Conservation (phyloP, 2,797 vertebrate species). For the Rhinatrema bivittatum region DNA sequence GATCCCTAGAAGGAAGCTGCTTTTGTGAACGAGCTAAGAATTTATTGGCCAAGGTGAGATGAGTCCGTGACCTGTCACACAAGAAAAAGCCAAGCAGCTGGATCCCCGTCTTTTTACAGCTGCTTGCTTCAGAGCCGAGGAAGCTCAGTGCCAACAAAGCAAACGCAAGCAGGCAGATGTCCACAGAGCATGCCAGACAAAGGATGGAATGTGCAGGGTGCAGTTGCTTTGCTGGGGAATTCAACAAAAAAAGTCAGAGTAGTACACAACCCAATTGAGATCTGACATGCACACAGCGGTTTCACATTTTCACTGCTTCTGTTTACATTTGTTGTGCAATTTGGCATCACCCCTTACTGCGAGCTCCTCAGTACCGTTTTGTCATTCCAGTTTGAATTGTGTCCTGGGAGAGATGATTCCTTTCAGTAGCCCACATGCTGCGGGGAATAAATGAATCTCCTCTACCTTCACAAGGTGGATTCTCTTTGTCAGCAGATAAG, state of each 20-base stretch:
- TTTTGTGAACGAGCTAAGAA: constrained; percentile 30
- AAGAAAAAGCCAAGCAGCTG: not conserved
- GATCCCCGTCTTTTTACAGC: not conserved
- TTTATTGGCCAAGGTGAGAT: constrained; percentile 11
- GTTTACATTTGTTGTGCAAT: not conserved
- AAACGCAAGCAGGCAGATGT: not conserved
- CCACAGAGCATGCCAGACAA: not conserved
- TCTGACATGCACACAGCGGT: not conserved
- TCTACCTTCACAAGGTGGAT: too few relatives aligned
- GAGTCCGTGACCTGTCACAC: too few relatives aligned
- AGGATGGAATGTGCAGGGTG: not conserved
- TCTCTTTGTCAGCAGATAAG: too few relatives aligned
- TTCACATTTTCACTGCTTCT: not conserved
- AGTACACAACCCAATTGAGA: not conserved
- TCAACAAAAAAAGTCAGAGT: not conserved
- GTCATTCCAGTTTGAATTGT: too few relatives aligned
- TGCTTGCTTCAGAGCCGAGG: not conserved
- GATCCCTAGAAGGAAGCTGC: constrained; percentile 24
- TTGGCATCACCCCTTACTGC: not conserved
- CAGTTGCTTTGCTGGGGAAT: not conserved
- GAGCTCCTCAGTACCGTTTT: too few relatives aligned
- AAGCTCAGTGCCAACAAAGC: not conserved
- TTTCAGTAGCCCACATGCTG: too few relatives aligned
- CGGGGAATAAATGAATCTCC: too few relatives aligned
- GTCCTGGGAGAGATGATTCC: too few relatives aligned